phyloP scores from a whole-genome alignment of 2,113 vertebrate species.

The Tupaia tana region DNA sequence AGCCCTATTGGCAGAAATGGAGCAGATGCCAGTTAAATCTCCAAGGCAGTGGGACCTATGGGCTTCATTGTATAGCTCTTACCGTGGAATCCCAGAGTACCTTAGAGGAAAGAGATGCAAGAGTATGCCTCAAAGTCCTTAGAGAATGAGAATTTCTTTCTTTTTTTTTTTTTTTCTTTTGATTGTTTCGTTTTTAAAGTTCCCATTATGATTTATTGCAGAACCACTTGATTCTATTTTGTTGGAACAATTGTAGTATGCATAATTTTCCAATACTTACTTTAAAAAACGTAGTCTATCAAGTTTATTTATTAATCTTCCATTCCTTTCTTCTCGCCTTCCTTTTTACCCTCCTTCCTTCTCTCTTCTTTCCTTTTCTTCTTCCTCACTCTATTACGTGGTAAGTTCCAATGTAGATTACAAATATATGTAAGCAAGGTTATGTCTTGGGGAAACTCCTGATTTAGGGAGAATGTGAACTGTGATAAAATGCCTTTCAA shows the following conservation, averaged over 20 bases:
- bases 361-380: neutral
- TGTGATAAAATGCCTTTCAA: neutral
- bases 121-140: neutral
- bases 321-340: accelerated
- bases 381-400: neutral
- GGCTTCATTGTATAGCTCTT: too few relatives aligned
- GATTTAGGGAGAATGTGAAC: neutral
- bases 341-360: neutral
- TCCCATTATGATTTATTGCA: neutral
- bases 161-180: neutral
- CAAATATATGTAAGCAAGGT: neutral
- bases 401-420: neutral
- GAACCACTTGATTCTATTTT: neutral
- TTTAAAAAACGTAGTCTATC: neutral
- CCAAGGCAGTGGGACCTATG: neutral
- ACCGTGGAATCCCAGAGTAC: neutral
- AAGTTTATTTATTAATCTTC: neutral
- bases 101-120: neutral
- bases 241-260: neutral
- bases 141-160: neutral
- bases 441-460: neutral
- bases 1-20: neutral
- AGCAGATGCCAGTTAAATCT: neutral
- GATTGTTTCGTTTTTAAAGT: neutral
- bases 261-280: neutral